Conservation (phyloP, 2,113 vertebrate species). For the Bubo bubo region DNA sequence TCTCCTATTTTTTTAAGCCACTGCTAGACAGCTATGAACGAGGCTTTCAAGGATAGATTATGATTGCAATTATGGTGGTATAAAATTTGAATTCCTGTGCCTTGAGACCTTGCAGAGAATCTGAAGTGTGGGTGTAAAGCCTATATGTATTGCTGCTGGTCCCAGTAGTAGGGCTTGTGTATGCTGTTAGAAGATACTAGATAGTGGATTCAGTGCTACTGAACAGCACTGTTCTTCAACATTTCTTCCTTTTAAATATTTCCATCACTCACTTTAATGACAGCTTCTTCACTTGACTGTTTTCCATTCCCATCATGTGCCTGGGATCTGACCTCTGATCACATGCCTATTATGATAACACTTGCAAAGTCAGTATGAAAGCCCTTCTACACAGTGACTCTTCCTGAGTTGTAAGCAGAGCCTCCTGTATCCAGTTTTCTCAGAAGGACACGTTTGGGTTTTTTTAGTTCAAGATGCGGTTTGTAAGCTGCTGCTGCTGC, state of each 20-base stretch:
- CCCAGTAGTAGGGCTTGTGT: not conserved
- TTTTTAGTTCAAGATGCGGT: not conserved
- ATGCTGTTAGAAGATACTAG: not conserved
- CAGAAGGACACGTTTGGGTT: not conserved
- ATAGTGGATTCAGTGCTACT: not conserved
- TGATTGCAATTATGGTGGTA: not conserved
- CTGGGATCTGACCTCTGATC: constrained; percentile 23
- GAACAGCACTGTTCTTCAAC: not conserved
- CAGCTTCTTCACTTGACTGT: constrained; percentile 27
- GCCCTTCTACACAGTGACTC: not conserved
- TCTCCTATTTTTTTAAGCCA: not conserved
- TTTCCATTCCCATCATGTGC: constrained; percentile 35
- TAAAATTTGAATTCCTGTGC: not conserved
- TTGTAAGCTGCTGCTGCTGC: not conserved
- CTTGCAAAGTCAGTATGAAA: not conserved
- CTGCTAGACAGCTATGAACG: not conserved
- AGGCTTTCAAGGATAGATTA: not conserved
- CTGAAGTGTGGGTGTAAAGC: not conserved
- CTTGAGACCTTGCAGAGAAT: not conserved
- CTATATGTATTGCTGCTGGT: not conserved
- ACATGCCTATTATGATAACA: not conserved
- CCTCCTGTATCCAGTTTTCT: not conserved
- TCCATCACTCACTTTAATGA: constrained; percentile 22
- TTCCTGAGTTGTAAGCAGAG: not conserved
- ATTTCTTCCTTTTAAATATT: constrained; percentile 3